phyloP scores from a whole-genome alignment of 53 echinoderm and acorn worm species.

The Temnopleurus reevesii region DNA sequence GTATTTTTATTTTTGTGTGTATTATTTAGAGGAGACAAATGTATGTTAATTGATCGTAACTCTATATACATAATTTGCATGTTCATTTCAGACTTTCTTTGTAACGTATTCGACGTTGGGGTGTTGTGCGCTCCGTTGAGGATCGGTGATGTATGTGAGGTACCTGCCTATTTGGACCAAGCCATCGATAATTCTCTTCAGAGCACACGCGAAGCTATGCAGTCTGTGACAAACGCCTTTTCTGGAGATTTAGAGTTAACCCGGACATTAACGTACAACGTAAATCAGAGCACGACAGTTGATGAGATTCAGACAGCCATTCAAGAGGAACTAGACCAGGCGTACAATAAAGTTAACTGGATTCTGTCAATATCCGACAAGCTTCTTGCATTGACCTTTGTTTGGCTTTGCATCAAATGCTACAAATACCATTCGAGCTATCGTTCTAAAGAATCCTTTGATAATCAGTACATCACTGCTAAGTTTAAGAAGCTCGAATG shows the following conservation, averaged over 20 bases:
- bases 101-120: conserved; percentile 67
- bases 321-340: conserved; percentile 66
- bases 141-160: conserved; percentile 60
- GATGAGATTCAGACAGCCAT: conserved; percentile 74
- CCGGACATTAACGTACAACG: conserved; percentile 60
- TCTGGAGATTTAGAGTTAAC: conserved; percentile 70
- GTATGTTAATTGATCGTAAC: too few species aligned
- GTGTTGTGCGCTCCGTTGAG: conserved; percentile 64
- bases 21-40: too few species aligned
- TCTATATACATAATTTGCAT: too few species aligned
- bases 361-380: conserved; percentile 78
- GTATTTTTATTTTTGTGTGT: too few species aligned
- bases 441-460: conserved; percentile 84
- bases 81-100: conserved; percentile 59
- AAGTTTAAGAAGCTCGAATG: conserved; percentile 79
- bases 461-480: conserved; percentile 85
- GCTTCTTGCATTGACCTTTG: conserved; percentile 79
- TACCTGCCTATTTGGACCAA: conserved; percentile 59
- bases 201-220: conserved; percentile 40
- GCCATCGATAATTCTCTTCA: conserved; percentile 56
- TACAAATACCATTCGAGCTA: conserved; percentile 86
- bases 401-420: conserved; percentile 77
- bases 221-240: conserved; percentile 58
- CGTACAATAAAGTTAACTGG: conserved; percentile 55
- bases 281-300: conserved; percentile 67